These are phyloP conservation scores for Latrodectus elegans DNA, from an alignment of 2,888 invertebrate genomes.

Conservation along the genomic window DNA sequence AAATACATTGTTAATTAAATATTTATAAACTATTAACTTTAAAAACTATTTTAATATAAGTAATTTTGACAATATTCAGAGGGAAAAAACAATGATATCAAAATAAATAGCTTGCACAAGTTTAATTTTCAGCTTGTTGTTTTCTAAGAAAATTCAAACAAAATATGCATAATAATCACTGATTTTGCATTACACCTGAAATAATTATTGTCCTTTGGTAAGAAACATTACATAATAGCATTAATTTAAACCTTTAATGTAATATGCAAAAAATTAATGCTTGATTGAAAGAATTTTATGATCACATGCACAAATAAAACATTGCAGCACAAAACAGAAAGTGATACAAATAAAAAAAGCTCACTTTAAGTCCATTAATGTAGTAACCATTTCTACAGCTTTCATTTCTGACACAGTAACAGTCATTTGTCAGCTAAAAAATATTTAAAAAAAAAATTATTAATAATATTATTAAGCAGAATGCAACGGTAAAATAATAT, in stretches of 20 bases:
- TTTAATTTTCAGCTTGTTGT: too few species aligned
- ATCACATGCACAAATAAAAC: neutral
- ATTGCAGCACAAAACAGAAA: neutral
- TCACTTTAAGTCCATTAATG: constrained; percentile 45
- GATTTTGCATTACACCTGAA: too few species aligned
- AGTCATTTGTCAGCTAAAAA: constrained; percentile 41
- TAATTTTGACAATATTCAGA: too few species aligned
- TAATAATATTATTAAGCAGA: neutral
- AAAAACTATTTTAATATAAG: too few species aligned
- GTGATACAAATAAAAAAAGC: neutral
- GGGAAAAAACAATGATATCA: too few species aligned
- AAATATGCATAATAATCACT: too few species aligned
- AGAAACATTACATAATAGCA: neutral
- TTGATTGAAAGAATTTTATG: neutral
- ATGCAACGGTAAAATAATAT: neutral
- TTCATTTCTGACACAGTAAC: constrained; percentile 4
- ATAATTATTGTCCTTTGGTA: too few species aligned
- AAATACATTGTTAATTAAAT: too few species aligned
- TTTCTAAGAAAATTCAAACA: too few species aligned
- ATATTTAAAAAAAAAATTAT: neutral
- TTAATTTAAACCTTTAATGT: neutral
- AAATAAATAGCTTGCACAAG: too few species aligned
- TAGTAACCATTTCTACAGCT: constrained; percentile 20
- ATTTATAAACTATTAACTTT: too few species aligned
- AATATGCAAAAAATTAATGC: neutral